Base-by-base conservation (phyloP, 2,113 vertebrate species). In the Mirza zaza region DNA sequence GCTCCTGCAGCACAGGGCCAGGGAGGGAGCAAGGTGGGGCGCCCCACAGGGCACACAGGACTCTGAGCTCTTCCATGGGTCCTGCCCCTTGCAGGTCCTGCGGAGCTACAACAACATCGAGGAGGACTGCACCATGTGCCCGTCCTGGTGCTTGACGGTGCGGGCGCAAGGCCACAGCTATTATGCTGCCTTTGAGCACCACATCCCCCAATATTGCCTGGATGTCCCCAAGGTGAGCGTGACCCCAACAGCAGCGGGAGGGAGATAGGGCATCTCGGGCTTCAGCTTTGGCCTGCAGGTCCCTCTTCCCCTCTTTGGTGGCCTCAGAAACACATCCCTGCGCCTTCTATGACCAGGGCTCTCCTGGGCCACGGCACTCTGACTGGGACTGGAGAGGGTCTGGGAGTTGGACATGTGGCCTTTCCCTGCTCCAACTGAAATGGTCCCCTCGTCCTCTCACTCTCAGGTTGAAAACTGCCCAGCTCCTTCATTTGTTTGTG, bases 71-170 rank as follows among this genome's bases (percentile, higher is more conserved):
- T 20, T 63, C 52, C 2, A 0, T 25, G 93, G 70, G 29, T 21
- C 42, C 0, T 45, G 14, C 27, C 23, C 63, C 29, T 25, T 42
- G 29, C 96, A 99, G 99, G 98, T 99, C 39, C 97, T 99, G 96
- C 98, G 97, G 94, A 98, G 98, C 91, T 98, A 98, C 95, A 97
- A 36, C 45, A 98, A 98, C 21, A 94, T 98, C 4, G 98, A 99
- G 32, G 98, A 99, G 48, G 98, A 98, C 36, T 97, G 76, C 89
- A 98, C 99, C 12, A 91, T 99, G 83, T 99, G 98, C 83, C 99
- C 98, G 0, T 99, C 99, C 0, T 99, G 99, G 99, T 99, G 99
- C 96, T 97, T 99, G 96, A 99, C 98, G 1, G 97, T 99, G 90
- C 98, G 98, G 84, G 99, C 98, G 36, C 98, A 95, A 61, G 99